phyloP scores from a whole-genome alignment of 2,113 vertebrate genomes.

The Ia io region DNA sequence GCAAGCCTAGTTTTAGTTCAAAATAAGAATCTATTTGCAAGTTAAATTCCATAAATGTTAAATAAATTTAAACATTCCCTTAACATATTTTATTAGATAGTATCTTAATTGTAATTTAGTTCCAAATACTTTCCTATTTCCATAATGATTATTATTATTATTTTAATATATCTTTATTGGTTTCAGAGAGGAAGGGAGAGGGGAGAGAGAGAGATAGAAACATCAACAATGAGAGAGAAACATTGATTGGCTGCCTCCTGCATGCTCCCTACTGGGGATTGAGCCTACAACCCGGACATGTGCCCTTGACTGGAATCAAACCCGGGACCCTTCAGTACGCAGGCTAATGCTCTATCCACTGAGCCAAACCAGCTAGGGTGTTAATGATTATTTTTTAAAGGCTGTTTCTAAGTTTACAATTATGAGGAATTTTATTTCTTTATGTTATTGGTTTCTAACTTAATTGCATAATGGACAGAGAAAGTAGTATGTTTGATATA shows the following conservation, averaged over 20 bases:
- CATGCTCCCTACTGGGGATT: too few species aligned
- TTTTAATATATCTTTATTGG: too few species aligned
- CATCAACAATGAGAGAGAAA: too few species aligned
- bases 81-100: background rate
- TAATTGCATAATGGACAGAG: background rate
- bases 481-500: background rate
- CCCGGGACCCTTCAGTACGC: too few species aligned
- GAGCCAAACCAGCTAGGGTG: too few species aligned
- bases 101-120: background rate
- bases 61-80: background rate
- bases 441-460: background rate
- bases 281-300: too few species aligned
- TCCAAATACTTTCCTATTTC: background rate
- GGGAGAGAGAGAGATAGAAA: too few species aligned
- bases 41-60: background rate
- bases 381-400: background rate
- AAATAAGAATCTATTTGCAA: background rate
- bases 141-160: background rate
- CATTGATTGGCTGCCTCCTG: too few species aligned
- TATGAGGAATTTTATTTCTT: background rate
- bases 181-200: too few species aligned
- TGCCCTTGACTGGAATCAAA: too few species aligned
- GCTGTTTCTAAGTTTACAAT: background rate
- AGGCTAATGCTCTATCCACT: too few species aligned
- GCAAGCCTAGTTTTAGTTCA: background rate